Evolutionary conservation across 1,140 invertebrate genomes (phyloP), one percentile per base, ranked within the genome.

Genomic region (Coelopa frigida): DNA sequence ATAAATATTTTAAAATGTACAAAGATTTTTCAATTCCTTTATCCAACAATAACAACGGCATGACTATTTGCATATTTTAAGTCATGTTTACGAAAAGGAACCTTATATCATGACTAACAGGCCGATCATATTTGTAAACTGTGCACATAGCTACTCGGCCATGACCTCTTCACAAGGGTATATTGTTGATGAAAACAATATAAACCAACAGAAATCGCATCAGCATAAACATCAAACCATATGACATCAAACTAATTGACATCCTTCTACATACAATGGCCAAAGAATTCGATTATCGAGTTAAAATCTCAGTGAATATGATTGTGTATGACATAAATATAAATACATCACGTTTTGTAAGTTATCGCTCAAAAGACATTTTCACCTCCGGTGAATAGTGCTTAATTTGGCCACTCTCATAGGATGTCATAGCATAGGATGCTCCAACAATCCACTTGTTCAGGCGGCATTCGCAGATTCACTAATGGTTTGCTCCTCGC

Each of bases 31-130:
- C n/a, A n/a, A n/a, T n/a, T n/a, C n/a, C n/a, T n/a, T n/a, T n/a
- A n/a, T n/a, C n/a, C 47, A 44, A 41, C 47, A 36, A 29, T 43
- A 38, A 41, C 47, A 26, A 39, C 47, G 38, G 40, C 44, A 37
- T 48, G 44, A 42, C 39, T 26, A 42, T 22, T n/a, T 22, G 24
- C 12, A 10, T 21, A 33, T 17, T 14, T 4, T 18, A 15, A 35
- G 20, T 18, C 33, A 35, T 18, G 20, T 18, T 14, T 35, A 35
- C 12, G 7, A 15, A 35, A 15, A 35, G 20, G 20, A 18, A 35
- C 33, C 20, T 35, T 18, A 35, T 15, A 11, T 35, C 15, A 15
- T 35, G 33, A 35, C 33, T 18, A 35, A 14, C 11, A 18, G 11
- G 15, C 11, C 17, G 5, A 35, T 3, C 33, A 20, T 35, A 33